Conservation (phyloP, 1,140 invertebrate genomes). For the Choristoneura fumiferana region DNA sequence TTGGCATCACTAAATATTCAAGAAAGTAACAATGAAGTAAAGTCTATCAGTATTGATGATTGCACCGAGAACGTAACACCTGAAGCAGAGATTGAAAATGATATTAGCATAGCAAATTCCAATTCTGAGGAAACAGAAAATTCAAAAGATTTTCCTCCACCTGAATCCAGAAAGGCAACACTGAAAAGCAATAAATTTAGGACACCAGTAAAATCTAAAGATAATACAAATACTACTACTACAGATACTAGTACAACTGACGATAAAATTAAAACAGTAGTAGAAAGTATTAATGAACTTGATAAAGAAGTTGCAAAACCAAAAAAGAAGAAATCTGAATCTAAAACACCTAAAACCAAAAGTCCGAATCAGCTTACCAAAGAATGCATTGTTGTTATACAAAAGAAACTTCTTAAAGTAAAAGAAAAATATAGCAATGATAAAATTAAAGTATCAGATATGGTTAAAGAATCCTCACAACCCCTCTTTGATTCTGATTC, state of each 20-base stretch:
- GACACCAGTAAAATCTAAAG: constrained; percentile 18
- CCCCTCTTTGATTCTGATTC: constrained; percentile 52
- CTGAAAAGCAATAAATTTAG: constrained; percentile 16
- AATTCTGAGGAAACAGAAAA: constrained; percentile 6
- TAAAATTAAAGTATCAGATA: constrained; percentile 6
- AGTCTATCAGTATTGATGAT: background rate
- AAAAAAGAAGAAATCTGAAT: constrained; percentile 18
- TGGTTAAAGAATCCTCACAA: constrained; percentile 28
- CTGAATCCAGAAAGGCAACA: constrained; percentile 35
- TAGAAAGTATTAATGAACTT: background rate
- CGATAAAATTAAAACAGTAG: constrained; percentile 10
- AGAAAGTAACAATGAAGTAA: background rate
- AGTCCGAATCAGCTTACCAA: constrained; percentile 57
- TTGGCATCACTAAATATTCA: constrained; percentile 19
- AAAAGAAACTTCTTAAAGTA: constrained; percentile 56
- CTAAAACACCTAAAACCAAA: constrained; percentile 31
- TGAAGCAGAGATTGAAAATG: background rate
- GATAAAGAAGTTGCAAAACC: constrained; percentile 11
- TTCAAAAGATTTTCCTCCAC: constrained; percentile 25
- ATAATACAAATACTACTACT: too few species aligned
- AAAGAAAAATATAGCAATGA: constrained; percentile 20
- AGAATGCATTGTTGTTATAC: constrained; percentile 64
- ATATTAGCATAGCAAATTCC: background rate
- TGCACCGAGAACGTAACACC: background rate
- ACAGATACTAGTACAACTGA: constrained; percentile 21